These are phyloP conservation scores for Ranitomeya variabilis DNA, from an alignment of 2,113 vertebrate genomes.

Conservation along the genomic window DNA sequence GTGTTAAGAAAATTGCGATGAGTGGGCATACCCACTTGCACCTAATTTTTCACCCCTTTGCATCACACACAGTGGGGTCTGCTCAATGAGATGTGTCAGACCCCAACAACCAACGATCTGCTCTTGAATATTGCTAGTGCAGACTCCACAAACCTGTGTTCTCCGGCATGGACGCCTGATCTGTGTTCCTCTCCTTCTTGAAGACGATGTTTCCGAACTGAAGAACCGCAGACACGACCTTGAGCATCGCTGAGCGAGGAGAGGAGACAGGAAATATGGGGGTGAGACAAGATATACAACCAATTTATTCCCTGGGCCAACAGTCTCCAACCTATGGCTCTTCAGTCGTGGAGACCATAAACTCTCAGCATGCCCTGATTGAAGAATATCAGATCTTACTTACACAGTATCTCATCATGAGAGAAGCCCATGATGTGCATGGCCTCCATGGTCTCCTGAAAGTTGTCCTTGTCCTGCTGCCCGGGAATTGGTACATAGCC, in stretches of 20 bases:
- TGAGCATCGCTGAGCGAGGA: slow-evolving; percentile 85
- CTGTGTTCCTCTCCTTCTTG: slow-evolving; percentile 96
- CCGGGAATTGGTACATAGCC: slow-evolving; percentile 96
- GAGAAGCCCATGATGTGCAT: slow-evolving; percentile 99
- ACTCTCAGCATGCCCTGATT: background rate
- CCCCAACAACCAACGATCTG: no score
- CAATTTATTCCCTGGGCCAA: background rate
- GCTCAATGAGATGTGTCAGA: no score
- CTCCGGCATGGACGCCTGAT: slow-evolving; percentile 98
- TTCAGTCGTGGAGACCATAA: background rate
- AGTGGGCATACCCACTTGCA: no score
- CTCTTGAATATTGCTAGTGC: background rate
- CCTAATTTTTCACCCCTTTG: no score
- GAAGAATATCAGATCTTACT: slow-evolving; percentile 61
- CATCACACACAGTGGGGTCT: no score
- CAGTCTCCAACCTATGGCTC: background rate
- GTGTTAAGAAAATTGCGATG: no score
- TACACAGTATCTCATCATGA: slow-evolving; percentile 94
- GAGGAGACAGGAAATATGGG: background rate
- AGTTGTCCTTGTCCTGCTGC: slow-evolving; percentile 98
- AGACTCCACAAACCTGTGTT: slow-evolving; percentile 82
- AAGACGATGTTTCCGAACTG: slow-evolving; percentile 97
- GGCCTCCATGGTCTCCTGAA: slow-evolving; percentile 98
- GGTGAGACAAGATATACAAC: background rate
- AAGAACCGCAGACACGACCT: slow-evolving; percentile 94